Conservation (phyloP, 2,113 vertebrate species). For the Addax nasomaculatus region DNA sequence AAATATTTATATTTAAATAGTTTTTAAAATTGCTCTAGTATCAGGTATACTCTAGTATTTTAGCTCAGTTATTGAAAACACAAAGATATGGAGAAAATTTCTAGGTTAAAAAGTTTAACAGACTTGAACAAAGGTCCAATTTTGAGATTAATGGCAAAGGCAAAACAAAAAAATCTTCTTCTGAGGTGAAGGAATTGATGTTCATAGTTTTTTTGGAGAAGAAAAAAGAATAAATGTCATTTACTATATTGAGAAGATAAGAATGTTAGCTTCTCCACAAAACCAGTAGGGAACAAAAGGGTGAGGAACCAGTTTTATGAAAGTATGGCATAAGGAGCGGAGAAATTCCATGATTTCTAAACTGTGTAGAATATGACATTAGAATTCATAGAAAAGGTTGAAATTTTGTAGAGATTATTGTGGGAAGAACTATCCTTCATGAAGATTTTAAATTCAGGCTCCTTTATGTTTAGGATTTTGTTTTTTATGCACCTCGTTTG, state of each 20-base stretch:
- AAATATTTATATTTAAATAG: not conserved
- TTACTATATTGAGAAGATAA: not conserved
- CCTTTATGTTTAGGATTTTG: slow-evolving; percentile 90
- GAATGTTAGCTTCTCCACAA: not conserved
- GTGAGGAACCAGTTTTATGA: not conserved
- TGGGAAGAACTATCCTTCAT: not conserved
- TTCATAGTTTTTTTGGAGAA: slow-evolving; percentile 9
- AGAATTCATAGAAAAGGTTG: not conserved
- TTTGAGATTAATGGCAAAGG: slow-evolving; percentile 16
- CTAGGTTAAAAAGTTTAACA: not conserved
- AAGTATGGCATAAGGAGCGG: not conserved
- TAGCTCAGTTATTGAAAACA: not conserved
- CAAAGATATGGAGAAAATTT: not conserved
- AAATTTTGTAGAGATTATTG: not conserved
- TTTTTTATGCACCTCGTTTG: slow-evolving; percentile 96
- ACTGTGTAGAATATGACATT: not conserved
- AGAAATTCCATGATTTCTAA: not conserved
- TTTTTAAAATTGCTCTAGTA: not conserved
- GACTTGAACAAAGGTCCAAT: not conserved
- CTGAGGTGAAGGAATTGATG: not conserved
- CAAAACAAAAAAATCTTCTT: not conserved
- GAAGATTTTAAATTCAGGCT: slow-evolving; percentile 45
- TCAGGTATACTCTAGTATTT: not conserved
- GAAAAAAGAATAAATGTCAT: not conserved
- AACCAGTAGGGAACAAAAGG: not conserved